Conservation (phyloP, 2,113 vertebrate species). For the Haemorhous mexicanus region DNA sequence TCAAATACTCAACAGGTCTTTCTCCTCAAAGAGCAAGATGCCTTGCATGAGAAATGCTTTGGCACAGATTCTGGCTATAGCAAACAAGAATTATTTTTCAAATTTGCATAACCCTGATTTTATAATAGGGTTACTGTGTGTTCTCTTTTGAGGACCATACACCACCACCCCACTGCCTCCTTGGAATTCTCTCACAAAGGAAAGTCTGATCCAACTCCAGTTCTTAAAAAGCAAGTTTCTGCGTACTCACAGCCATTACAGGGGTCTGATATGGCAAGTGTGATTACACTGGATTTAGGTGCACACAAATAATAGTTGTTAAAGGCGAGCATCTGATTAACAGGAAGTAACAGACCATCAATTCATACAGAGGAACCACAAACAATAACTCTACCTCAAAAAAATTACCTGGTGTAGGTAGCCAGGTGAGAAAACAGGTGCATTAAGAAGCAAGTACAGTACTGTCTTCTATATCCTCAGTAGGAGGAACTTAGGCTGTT, state of each 20-base stretch:
- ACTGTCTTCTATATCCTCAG: background rate
- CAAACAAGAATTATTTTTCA: background rate
- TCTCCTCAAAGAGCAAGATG: conserved; percentile 7
- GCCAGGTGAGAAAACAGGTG: background rate
- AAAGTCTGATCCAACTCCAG: background rate
- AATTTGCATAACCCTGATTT: background rate
- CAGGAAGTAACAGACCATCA: background rate
- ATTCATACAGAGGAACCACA: background rate
- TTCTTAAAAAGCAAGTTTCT: background rate
- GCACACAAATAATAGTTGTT: background rate
- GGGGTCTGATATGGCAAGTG: background rate
- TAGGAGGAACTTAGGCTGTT: background rate
- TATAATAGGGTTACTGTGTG: background rate
- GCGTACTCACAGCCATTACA: background rate
- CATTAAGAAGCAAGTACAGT: background rate
- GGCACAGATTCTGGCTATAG: background rate
- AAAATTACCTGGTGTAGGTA: background rate
- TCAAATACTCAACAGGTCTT: conserved; percentile 50
- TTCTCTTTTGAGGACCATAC: background rate
- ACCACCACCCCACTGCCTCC: background rate
- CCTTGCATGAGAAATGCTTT: conserved; percentile 8
- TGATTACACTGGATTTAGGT: background rate
- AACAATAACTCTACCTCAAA: background rate
- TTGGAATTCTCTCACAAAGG: background rate
- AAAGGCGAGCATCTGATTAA: background rate